phyloP scores from a whole-genome alignment of 2,797 vertebrate genomes.

The Chromobotia macracanthus region DNA sequence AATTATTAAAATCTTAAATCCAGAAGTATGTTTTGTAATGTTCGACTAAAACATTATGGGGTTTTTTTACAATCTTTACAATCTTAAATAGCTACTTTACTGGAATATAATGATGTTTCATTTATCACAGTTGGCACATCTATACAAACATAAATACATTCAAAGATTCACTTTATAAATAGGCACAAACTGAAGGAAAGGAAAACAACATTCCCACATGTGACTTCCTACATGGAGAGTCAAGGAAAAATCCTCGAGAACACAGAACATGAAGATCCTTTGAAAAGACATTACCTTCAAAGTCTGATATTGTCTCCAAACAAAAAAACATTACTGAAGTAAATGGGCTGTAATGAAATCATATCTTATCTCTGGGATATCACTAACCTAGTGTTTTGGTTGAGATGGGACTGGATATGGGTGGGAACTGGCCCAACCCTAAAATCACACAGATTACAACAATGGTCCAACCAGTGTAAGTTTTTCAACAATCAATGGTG shows the following conservation, averaged over 20 bases:
- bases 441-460: not conserved
- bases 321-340: conserved; percentile 35
- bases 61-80: too few species aligned
- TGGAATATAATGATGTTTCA: not conserved
- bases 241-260: conserved; percentile 20
- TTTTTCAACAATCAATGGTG: not conserved
- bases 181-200: not conserved
- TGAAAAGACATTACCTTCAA: conserved; percentile 30
- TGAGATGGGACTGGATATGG: conserved; percentile 14
- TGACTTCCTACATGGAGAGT: conserved; percentile 26
- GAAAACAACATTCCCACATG: conserved; percentile 17
- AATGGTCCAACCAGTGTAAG: not conserved
- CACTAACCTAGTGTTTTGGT: not conserved
- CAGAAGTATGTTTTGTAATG: too few species aligned
- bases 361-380: conserved; percentile 36
- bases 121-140: not conserved
- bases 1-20: too few species aligned
- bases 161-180: not conserved
- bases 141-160: not conserved
- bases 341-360: conserved; percentile 47
- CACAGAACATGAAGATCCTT: conserved; percentile 34
- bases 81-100: not conserved
- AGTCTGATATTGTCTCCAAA: conserved; percentile 42
- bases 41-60: too few species aligned
- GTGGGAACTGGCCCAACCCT: not conserved